Conservation (phyloP, 2,113 vertebrate genomes). For the Ivindomyrus marchei region DNA sequence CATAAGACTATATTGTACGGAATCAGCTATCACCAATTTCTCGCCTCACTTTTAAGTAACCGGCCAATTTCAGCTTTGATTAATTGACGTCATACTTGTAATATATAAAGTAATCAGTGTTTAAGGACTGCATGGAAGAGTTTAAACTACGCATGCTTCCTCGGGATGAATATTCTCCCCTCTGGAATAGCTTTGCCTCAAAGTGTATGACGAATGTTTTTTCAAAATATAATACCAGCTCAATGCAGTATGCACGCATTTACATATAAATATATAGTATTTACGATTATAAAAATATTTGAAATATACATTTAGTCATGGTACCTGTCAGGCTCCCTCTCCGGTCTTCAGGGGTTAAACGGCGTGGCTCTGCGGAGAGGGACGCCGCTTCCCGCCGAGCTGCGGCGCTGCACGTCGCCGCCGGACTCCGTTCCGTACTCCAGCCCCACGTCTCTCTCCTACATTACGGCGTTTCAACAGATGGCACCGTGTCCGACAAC, state of each 20-base stretch:
- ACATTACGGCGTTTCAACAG: not conserved
- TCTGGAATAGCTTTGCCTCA: not conserved
- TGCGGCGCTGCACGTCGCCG: not conserved
- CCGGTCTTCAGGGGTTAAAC: conserved; percentile 30
- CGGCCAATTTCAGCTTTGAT: not conserved
- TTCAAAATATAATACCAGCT: not conserved
- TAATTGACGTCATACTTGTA: not conserved
- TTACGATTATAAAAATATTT: not conserved
- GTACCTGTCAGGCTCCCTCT: conserved; percentile 9
- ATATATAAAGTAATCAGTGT: not conserved
- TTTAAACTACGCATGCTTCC: not conserved
- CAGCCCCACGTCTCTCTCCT: not conserved
- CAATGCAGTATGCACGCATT: not conserved
- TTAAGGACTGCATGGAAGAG: not conserved
- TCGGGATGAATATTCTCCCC: not conserved
- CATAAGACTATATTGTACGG: not conserved
- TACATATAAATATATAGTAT: not conserved
- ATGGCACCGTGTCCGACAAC: not conserved
- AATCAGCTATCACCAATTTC: not conserved
- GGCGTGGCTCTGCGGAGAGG: conserved; percentile 22
- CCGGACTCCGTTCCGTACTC: conserved; percentile 10
- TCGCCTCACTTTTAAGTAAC: not conserved
- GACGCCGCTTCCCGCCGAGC: conserved; percentile 25
- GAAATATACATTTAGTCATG: not conserved
- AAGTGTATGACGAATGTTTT: not conserved